phyloP scores from a whole-genome alignment of 2,113 vertebrate genomes.

The Syrmaticus mikado region DNA sequence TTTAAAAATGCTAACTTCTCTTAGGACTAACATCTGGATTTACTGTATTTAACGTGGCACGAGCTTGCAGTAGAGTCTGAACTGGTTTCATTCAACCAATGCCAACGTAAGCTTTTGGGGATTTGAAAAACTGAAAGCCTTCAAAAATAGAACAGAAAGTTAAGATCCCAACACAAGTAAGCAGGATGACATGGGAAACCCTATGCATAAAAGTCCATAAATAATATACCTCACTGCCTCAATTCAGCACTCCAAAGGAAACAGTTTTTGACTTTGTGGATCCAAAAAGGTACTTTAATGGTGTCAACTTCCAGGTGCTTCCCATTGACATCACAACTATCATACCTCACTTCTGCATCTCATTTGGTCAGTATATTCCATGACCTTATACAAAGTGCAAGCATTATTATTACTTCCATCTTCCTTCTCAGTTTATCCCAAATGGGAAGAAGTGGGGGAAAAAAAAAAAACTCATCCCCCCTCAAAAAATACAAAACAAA shows the following conservation, averaged over 20 bases:
- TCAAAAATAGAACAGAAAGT: not conserved
- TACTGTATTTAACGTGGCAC: not conserved
- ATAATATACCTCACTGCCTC: not conserved
- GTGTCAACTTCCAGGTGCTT: not conserved
- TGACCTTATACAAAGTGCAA: not conserved
- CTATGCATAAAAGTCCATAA: not conserved
- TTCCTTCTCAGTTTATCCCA: not conserved
- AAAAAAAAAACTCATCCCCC: not conserved
- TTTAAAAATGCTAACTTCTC: not conserved
- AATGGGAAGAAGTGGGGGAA: accelerated
- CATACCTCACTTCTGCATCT: not conserved
- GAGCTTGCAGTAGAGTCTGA: not conserved
- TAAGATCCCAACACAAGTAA: not conserved
- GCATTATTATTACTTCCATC: not conserved
- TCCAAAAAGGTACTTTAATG: not conserved
- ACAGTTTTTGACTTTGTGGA: not conserved
- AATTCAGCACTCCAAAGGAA: not conserved
- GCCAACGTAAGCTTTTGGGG: not conserved
- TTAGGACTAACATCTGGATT: not conserved
- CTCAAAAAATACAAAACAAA: not conserved
- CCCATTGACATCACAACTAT: not conserved
- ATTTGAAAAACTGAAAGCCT: not conserved
- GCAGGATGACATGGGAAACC: not conserved
- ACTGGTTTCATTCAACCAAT: constrained; percentile 20
- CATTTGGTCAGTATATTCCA: not conserved